These are phyloP conservation scores for Trichomalopsis sarcophagae DNA, from an alignment of 1,140 invertebrate genomes.

Conservation along the genomic window DNA sequence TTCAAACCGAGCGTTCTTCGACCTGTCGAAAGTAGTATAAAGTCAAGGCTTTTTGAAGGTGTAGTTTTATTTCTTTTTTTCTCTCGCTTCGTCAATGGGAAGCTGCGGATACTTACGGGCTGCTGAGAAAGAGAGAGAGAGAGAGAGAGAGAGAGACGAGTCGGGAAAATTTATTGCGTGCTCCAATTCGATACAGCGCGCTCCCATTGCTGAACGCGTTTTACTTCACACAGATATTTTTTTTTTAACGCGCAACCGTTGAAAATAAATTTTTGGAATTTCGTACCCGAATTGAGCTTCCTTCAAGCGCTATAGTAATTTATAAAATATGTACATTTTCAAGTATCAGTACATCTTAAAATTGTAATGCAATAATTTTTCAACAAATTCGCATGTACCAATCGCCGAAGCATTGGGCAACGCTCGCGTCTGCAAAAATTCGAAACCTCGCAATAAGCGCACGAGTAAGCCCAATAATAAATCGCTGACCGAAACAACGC, in stretches of 20 bases:
- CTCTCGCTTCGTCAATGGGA: background rate
- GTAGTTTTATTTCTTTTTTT: background rate
- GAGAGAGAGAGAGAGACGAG: background rate
- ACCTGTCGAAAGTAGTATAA: background rate
- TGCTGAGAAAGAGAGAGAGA: background rate
- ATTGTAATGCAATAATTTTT: no score
- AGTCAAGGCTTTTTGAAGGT: conserved; percentile 6
- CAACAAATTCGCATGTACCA: background rate
- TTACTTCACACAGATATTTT: background rate
- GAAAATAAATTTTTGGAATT: no score
- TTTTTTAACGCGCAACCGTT: background rate
- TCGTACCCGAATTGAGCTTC: no score
- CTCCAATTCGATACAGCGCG: background rate
- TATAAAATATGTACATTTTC: no score
- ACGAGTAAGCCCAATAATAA: background rate
- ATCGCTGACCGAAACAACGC: background rate
- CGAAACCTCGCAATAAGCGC: background rate
- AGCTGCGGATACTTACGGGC: background rate
- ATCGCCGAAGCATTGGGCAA: background rate
- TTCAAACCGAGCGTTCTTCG: background rate
- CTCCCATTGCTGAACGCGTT: background rate
- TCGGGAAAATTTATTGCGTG: background rate
- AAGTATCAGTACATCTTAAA: no score
- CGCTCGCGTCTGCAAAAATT: background rate
- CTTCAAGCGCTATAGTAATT: no score